Base-by-base conservation (phyloP, 2,113 vertebrate species). In the Trichomycterus rosablanca region DNA sequence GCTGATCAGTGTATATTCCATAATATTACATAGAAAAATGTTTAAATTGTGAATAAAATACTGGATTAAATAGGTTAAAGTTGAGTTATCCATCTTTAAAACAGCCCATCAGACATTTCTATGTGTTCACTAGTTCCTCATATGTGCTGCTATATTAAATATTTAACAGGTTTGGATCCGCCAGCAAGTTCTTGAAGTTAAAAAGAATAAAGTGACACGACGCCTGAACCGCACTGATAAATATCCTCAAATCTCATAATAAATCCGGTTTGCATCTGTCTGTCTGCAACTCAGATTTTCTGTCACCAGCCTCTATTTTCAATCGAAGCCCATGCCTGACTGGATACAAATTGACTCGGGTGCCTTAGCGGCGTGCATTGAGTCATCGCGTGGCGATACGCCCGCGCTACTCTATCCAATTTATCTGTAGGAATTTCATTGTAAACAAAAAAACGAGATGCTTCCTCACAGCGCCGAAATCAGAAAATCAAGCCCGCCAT, bases 311-410 rank as follows among this genome's bases (percentile, higher is more conserved):
- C 23, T 12, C 42, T 23, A 16, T 42, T 51, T 62, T 51, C n/a
- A 15, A 51, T 5, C 16, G 35, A 22, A 30, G 7, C 26, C 12
- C 15, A 43, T 34, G 49, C 39, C 40, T 63, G 49, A 63, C 60
- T 63, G 60, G 39, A 54, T 63, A 45, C 18, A 15, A 53, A 53
- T 63, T 16, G 23, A n/a, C n/a, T n/a, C n/a, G n/a, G n/a, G n/a
- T n/a, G n/a, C n/a, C n/a, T n/a, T n/a, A n/a, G n/a, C n/a, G n/a
- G n/a, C n/a, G n/a, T n/a, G n/a, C n/a, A n/a, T n/a, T 16, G 42
- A 45, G n/a, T 46, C 40, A 26, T 15, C 9, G 43, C 23, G 15
- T 20, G 14, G 7, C 14, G 24, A 43, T 43, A 48, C 10, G 48
- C 32, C 32, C 14, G n/a, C 32, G 35, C 11, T 20, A 14, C 5